phyloP scores from a whole-genome alignment of 2,113 vertebrate genomes.

The Platysternon megacephalum region DNA sequence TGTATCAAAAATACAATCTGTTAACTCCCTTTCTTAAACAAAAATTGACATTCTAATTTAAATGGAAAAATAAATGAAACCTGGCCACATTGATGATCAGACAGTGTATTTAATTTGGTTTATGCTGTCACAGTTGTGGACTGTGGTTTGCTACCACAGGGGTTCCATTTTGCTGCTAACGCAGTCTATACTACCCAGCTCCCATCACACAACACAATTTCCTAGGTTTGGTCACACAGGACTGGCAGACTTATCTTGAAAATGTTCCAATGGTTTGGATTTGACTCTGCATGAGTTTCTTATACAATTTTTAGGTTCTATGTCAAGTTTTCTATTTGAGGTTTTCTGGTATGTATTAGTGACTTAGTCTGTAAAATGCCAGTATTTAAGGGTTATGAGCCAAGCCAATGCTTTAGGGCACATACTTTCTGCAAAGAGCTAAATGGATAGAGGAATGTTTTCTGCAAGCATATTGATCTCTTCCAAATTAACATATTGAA shows the following conservation, averaged over 20 bases:
- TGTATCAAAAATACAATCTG: not conserved
- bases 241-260: not conserved
- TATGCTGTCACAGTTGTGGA: not conserved
- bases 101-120: not conserved
- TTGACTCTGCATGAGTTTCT: not conserved
- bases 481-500: not conserved
- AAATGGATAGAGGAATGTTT: not conserved
- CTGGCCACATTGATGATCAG: rapidly evolving
- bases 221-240: not conserved
- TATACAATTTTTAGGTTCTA: not conserved
- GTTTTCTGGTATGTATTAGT: not conserved
- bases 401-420: not conserved
- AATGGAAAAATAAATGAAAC: not conserved
- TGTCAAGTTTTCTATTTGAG: not conserved
- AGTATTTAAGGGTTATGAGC: too few relatives aligned
- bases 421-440: not conserved
- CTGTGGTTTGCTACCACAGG: not conserved
- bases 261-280: not conserved
- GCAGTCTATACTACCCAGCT: not conserved
- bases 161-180: too few relatives aligned
- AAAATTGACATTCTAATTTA: too few relatives aligned
- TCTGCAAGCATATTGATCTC: not conserved
- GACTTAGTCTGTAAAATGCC: too few relatives aligned
- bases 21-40: too few relatives aligned
- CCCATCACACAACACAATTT: too few relatives aligned